phyloP scores from a whole-genome alignment of 2,888 invertebrate species.

The Melikaiella ostensackeni region DNA sequence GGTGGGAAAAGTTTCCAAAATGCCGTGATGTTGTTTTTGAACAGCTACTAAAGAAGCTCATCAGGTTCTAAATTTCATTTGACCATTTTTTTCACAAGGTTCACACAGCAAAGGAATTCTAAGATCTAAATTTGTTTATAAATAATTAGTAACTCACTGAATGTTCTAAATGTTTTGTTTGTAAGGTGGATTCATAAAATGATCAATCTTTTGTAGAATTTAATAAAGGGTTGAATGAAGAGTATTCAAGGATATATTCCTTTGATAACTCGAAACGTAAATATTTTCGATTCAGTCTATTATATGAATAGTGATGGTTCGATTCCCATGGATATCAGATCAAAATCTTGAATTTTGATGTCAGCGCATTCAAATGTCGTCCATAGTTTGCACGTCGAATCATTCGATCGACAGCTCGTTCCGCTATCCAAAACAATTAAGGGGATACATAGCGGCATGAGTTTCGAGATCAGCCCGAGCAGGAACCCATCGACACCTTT shows the following conservation, averaged over 20 bases:
- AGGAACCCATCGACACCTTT: conserved; percentile 34
- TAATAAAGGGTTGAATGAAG: background rate
- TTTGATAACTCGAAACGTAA: background rate
- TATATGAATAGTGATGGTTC: background rate
- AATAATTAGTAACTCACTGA: background rate
- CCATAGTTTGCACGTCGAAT: conserved; percentile 19
- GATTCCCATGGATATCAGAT: background rate
- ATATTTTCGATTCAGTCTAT: background rate
- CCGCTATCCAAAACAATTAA: conserved; percentile 22
- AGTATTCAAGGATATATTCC: background rate
- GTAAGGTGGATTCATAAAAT: background rate
- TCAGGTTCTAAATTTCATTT: background rate
- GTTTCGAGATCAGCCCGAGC: conserved; percentile 19
- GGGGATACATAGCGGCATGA: conserved; percentile 5
- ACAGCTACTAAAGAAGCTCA: too few species aligned
- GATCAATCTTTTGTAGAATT: background rate
- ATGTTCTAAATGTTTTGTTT: background rate
- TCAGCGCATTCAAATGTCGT: background rate
- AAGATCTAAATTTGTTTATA: background rate
- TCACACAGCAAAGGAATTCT: background rate
- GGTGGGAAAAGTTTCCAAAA: too few species aligned
- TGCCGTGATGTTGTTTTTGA: too few species aligned
- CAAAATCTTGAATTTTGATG: background rate
- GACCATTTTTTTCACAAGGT: too few species aligned
- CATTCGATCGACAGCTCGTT: conserved; percentile 26